Evolutionary conservation across 2,888 invertebrate species (phyloP).

Genomic region (Electrophaes corylata): DNA sequence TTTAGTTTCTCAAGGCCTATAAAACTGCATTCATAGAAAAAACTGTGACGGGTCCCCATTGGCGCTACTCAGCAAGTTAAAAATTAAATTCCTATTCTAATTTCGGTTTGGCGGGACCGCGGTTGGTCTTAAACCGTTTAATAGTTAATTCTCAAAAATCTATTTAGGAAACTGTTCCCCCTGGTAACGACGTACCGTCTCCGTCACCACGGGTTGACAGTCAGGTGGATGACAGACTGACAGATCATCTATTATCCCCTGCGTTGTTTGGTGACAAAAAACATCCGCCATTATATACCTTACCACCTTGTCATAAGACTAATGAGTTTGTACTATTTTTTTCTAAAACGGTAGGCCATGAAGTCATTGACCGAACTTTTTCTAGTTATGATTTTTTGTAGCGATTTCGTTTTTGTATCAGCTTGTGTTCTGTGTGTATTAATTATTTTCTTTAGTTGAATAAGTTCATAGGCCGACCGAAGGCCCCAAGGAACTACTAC

Average conservation of each 20-base stretch:
- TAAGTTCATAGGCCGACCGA: not conserved
- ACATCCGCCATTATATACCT: conserved; percentile 38
- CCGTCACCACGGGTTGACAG: conserved; percentile 46
- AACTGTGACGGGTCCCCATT: too few species aligned
- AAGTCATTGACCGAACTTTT: conserved; percentile 49
- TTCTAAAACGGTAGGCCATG: conserved; percentile 43
- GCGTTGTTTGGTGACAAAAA: conserved; percentile 52
- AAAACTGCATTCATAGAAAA: too few species aligned
- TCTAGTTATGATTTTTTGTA: conserved; percentile 41
- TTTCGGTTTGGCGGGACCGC: not conserved
- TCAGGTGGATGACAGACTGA: conserved; percentile 51
- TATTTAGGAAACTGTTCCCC: conserved; percentile 26
- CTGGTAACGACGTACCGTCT: conserved; percentile 32
- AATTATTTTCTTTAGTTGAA: conserved; percentile 26
- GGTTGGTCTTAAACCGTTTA: not conserved
- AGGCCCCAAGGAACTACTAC: not conserved
- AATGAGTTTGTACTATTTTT: conserved; percentile 37
- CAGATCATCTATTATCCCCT: conserved; percentile 70
- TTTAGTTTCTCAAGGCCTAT: too few species aligned
- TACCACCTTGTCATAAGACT: conserved; percentile 35
- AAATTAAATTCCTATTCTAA: too few species aligned
- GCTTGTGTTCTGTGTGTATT: conserved; percentile 28
- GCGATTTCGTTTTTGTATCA: conserved; percentile 33
- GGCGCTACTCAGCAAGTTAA: too few species aligned
- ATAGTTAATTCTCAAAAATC: conserved; percentile 4